Conservation (phyloP, 1,140 invertebrate genomes). For the Drosophila bocqueti region DNA sequence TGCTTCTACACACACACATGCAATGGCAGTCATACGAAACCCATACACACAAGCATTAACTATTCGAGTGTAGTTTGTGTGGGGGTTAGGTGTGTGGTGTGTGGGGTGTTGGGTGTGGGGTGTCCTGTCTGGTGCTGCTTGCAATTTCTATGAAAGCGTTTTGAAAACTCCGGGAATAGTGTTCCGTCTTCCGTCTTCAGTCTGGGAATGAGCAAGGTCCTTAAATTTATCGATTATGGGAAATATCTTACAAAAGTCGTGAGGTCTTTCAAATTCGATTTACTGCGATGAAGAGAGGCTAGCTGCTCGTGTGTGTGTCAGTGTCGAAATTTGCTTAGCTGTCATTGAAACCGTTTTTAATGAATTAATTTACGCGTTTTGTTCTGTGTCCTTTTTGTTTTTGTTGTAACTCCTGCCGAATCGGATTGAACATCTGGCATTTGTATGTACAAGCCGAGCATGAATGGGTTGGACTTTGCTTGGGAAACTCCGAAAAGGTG, state of each 20-base stretch:
- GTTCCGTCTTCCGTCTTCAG: not conserved
- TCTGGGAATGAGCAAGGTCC: constrained; percentile 1
- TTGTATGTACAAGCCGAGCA: constrained; percentile 63
- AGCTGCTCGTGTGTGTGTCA: constrained; percentile 37
- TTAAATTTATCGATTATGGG: constrained; percentile 26
- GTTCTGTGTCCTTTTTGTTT: constrained; percentile 7
- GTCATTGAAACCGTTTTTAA: constrained; percentile 73
- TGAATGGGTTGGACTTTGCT: constrained; percentile 2
- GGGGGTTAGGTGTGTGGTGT: constrained; percentile 7
- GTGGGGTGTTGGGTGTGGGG: not conserved
- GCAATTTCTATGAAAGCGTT: constrained; percentile 23
- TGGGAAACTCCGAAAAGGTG: constrained; percentile 31
- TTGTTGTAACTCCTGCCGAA: constrained; percentile 25
- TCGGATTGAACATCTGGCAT: constrained; percentile 19
- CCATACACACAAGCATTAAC: constrained; percentile 48
- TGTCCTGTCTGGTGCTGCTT: constrained; percentile 38
- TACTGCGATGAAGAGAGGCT: constrained; percentile 30
- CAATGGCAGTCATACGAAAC: constrained; percentile 40
- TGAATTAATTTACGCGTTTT: constrained; percentile 39
- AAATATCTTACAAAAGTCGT: constrained; percentile 75
- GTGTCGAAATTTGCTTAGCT: constrained; percentile 49
- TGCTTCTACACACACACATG: constrained; percentile 42
- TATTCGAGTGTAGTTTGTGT: constrained; percentile 25
- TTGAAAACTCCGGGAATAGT: constrained; percentile 7
- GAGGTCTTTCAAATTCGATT: constrained; percentile 55